A percentile compares a stretch with the other conserved stretches of the same genome.
phyloP scores from a whole-genome alignment of 2,113 vertebrate species.

The Dunckerocampus dactyliophorus region DNA sequence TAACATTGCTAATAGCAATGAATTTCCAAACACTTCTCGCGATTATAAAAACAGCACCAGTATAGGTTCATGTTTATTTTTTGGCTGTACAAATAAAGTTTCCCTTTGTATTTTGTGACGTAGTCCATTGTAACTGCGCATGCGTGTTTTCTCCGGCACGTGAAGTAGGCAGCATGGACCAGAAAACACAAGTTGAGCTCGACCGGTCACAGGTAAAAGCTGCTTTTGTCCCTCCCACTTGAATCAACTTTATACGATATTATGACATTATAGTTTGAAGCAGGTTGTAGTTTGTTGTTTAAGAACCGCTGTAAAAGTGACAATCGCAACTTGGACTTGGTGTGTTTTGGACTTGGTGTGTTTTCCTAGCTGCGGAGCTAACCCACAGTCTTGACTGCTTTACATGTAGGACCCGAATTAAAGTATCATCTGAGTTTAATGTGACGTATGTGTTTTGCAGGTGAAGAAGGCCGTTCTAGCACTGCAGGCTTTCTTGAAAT shows the following conservation, averaged over 20 bases:
- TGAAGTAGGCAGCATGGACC: slow-evolving; percentile 64
- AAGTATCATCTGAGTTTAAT: neutral
- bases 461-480: slow-evolving; percentile 82
- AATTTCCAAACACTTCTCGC: too few relatives aligned
- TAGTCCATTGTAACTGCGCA: slow-evolving; percentile 17
- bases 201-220: slow-evolving; percentile 60
- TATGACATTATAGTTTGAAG: neutral
- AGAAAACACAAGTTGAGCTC: slow-evolving; percentile 8
- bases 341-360: neutral
- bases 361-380: slow-evolving; percentile 29
- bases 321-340: too few relatives aligned
- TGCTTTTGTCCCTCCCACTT: accelerated
- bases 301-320: neutral
- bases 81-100: slow-evolving; percentile 44
- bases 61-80: neutral
- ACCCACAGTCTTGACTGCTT: neutral
- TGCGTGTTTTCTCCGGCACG: slow-evolving; percentile 39
- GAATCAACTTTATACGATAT: neutral
- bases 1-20: neutral
- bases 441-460: slow-evolving; percentile 55
- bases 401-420: neutral
- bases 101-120: slow-evolving; percentile 3
- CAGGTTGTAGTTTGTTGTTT: neutral
- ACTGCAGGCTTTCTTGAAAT: slow-evolving; percentile 73
- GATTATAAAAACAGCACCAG: neutral